A percentile compares a stretch with the other conserved stretches of the same genome.
Evolutionary conservation across 2,113 vertebrate genomes (phyloP).

Genomic region (Potamarius usumacintae): DNA sequence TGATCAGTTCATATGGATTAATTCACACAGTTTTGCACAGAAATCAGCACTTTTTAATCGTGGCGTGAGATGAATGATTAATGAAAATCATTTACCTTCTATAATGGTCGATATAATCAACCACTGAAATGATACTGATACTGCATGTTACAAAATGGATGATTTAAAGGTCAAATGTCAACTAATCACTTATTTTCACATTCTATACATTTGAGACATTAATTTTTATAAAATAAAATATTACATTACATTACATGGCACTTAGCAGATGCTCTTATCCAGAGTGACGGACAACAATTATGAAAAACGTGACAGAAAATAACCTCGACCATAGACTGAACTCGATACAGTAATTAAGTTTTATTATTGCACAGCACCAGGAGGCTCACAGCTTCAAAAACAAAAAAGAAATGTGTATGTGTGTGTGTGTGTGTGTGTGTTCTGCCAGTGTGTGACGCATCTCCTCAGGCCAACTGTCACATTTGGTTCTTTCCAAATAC

Average conservation of each 20-base stretch:
- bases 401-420: background rate
- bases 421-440: constrained; percentile 19
- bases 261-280: too few species aligned
- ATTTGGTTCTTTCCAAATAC: constrained; percentile 47
- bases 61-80: background rate
- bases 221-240: background rate
- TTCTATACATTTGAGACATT: background rate
- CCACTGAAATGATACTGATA: background rate
- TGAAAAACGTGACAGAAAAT: background rate
- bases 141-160: background rate
- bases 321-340: background rate
- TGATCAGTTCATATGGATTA: constrained; percentile 7
- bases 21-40: background rate
- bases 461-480: constrained; percentile 53
- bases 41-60: background rate
- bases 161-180: background rate
- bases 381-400: constrained; percentile 21
- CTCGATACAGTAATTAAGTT: background rate
- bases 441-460: constrained; percentile 32
- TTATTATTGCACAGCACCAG: background rate
- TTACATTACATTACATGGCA: too few species aligned
- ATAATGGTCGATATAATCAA: background rate
- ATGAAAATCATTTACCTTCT: background rate
- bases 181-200: background rate
- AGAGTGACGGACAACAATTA: background rate